Base-by-base conservation (phyloP, 2,888 invertebrate genomes). In the Helleia helle region DNA sequence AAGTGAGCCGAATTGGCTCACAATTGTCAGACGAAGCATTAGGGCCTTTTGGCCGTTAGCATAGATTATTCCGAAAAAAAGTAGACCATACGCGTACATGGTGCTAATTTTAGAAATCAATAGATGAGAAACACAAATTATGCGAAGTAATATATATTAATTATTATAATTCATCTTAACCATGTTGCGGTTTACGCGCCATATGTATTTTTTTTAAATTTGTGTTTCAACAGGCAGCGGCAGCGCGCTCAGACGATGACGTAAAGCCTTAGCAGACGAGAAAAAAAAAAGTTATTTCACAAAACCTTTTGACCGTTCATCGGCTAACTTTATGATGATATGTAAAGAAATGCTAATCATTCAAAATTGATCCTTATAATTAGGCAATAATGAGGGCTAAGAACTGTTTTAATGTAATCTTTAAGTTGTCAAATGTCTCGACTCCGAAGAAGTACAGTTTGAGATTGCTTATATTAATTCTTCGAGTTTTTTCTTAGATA, bases 161-260 rank as follows among this genome's bases (percentile, higher is more conserved):
- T n/a, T n/a, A n/a, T n/a, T n/a, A n/a, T n/a, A n/a, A n/a, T n/a
- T n/a, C n/a, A n/a, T n/a, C n/a, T 54, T 47, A 48, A 31, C 47
- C 46, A 43, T 41, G 48, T 45, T 41, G 43, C 43, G 49, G 51
- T 51, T 48, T 45, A 47, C 50, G 48, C 50, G 51, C 44, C 44
- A 45, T 50, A 42, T 49, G 44, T 38, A 26, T 48, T 48, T 54
- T 53, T 54, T 47, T 49, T 47, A 41, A 26, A 36, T 36, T n/a
- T n/a, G n/a, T 49, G 44, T 48, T 54, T 53, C 54, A 55, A 47
- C 43, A 38, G 40, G 44, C 34, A 30, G 36, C 42, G 29, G 44
- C 46, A 22, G 65, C 76, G 67, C 52, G 71, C 77, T 54, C 75
- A 77, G 80, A 79, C 79, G 69, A 62, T 80, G 80, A 80, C 76